Conservation (phyloP, 1,140 invertebrate genomes). For the Arion vulgaris region DNA sequence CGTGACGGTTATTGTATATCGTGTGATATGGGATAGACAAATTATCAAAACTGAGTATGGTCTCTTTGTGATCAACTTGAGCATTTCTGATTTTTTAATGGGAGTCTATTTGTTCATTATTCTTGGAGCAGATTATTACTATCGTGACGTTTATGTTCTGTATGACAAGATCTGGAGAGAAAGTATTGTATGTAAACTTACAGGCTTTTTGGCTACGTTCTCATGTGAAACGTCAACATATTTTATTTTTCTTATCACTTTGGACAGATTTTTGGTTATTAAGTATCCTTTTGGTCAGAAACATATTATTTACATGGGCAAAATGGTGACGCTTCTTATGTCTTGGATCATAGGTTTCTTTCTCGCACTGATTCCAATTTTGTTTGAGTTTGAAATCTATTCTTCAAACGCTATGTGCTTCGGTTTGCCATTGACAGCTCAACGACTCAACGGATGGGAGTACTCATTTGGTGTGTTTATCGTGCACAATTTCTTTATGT, state of each 20-base stretch:
- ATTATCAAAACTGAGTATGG: constrained; percentile 43
- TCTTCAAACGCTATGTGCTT: constrained; percentile 50
- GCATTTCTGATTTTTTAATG: constrained; percentile 64
- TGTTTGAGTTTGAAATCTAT: constrained; percentile 49
- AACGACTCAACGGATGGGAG: constrained; percentile 40
- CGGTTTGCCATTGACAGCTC: constrained; percentile 47
- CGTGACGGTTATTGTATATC: constrained; percentile 47
- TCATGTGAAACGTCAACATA: constrained; percentile 47
- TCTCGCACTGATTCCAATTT: constrained; percentile 46
- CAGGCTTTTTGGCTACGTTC: constrained; percentile 57
- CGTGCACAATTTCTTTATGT: constrained; percentile 51
- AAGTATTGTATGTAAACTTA: no score
- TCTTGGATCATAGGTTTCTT: constrained; percentile 45
- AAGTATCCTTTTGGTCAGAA: constrained; percentile 52
- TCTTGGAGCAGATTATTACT: constrained; percentile 39
- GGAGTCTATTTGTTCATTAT: constrained; percentile 66
- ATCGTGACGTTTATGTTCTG: constrained; percentile 47
- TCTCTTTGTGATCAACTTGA: constrained; percentile 58
- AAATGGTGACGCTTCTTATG: constrained; percentile 1
- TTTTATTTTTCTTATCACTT: constrained; percentile 45
- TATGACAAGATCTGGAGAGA: no score
- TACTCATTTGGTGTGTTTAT: no score
- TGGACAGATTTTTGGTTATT: constrained; percentile 54
- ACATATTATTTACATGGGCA: background rate
- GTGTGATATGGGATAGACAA: constrained; percentile 21